Evolutionary conservation across 2,888 invertebrate species (phyloP).

Genomic region (Ophion costatus): DNA sequence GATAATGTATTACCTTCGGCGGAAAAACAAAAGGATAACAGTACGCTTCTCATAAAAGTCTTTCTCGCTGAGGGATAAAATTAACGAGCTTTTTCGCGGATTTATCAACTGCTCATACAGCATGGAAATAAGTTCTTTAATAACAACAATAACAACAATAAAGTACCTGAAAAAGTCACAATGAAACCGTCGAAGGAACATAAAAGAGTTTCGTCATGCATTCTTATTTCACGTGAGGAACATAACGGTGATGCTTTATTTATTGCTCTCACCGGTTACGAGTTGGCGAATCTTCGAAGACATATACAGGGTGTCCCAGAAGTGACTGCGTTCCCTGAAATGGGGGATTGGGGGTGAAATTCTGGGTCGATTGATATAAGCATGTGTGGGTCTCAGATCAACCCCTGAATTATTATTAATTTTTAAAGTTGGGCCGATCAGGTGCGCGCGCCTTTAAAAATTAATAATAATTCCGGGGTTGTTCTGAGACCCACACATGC

Average conservation of each 20-base stretch:
- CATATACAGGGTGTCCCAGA: not conserved
- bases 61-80: not conserved
- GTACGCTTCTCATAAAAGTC: not conserved
- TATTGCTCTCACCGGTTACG: constrained; percentile 38
- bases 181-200: constrained; percentile 5
- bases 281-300: constrained; percentile 45
- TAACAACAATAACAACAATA: constrained; percentile 5
- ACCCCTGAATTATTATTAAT: too few relatives aligned
- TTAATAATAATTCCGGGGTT: too few relatives aligned
- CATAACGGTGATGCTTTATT: constrained; percentile 54
- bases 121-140: constrained; percentile 8
- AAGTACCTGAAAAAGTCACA: constrained; percentile 3
- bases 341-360: too few relatives aligned
- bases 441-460: too few relatives aligned
- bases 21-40: not conserved
- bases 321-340: too few relatives aligned
- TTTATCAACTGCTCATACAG: constrained; percentile 28
- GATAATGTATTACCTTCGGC: too few relatives aligned
- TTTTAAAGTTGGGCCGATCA: too few relatives aligned
- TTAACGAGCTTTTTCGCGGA: constrained; percentile 31
- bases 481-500: too few relatives aligned
- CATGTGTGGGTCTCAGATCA: too few relatives aligned
- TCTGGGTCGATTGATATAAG: too few relatives aligned
- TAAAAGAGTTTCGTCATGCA: constrained; percentile 47
- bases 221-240: constrained; percentile 44